Percentiles rank a stretch among this genome's conserved stretches.
Conservation (phyloP, 1,140 invertebrate species). For the Ladona fulva region DNA sequence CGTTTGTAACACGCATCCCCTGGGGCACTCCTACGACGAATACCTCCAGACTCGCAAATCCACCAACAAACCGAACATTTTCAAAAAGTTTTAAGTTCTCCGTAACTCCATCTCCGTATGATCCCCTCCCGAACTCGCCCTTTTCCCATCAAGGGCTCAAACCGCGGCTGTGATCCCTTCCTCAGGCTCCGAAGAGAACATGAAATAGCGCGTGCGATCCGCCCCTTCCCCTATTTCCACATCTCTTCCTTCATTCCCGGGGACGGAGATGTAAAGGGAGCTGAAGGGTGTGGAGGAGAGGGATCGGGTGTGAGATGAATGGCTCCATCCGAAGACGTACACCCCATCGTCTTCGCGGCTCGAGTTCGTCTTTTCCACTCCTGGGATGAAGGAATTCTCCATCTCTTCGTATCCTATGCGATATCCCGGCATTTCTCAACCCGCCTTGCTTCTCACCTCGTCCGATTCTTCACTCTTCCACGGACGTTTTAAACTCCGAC, state of each 20-base stretch:
- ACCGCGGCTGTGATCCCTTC: not conserved
- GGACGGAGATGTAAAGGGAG: not conserved
- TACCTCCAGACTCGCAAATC: not conserved
- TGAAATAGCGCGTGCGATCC: not conserved
- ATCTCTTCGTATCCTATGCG: no score
- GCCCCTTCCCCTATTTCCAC: not conserved
- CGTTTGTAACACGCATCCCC: not conserved
- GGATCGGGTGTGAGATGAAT: constrained; percentile 1
- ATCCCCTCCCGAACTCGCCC: not conserved
- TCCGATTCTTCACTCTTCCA: not conserved
- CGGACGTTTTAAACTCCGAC: no score
- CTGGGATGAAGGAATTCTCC: not conserved
- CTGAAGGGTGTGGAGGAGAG: not conserved
- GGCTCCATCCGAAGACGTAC: not conserved
- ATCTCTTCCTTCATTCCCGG: not conserved
- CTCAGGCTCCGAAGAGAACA: not conserved
- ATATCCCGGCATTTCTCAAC: not conserved
- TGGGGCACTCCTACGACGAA: not conserved
- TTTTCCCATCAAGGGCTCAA: not conserved
- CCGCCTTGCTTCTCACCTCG: not conserved
- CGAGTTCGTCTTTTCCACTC: constrained; percentile 1
- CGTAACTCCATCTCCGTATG: not conserved
- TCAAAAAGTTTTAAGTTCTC: not conserved
- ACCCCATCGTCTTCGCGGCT: not conserved
- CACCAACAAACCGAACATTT: constrained; percentile 1